These are phyloP conservation scores for Mormyrus hasselquistii DNA, from an alignment of 2,797 vertebrate species.

Conservation along the genomic window DNA sequence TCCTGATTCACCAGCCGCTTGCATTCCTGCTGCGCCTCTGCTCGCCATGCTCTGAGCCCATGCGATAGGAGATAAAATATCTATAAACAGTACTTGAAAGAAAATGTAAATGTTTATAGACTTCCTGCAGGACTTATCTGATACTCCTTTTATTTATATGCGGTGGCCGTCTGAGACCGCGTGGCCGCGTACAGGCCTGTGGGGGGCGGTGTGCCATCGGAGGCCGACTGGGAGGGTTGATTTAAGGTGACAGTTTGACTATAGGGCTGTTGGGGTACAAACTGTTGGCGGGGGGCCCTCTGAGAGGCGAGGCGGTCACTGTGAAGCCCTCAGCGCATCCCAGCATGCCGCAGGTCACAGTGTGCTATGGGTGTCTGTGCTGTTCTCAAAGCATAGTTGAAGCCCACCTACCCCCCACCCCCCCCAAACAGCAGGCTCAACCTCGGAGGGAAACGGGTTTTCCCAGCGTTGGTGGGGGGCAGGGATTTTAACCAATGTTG, in stretches of 20 bases:
- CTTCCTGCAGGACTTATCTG: conserved; percentile 52
- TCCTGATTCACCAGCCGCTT: conserved; percentile 46
- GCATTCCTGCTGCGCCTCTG: conserved; percentile 37
- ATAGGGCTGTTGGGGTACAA: conserved; percentile 22
- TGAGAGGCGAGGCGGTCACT: conserved; percentile 29
- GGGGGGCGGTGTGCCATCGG: conserved; percentile 31
- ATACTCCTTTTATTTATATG: conserved; percentile 55
- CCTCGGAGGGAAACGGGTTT: not conserved
- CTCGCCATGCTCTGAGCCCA: conserved; percentile 43
- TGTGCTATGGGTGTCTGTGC: not conserved
- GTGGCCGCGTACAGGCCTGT: conserved; percentile 30
- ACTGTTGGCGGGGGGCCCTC: conserved; percentile 40
- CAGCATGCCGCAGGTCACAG: not conserved
- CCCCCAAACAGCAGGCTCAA: not conserved
- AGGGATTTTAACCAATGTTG: not conserved
- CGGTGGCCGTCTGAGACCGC: conserved; percentile 31
- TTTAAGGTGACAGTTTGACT: conserved; percentile 47
- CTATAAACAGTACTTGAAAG: conserved; percentile 57
- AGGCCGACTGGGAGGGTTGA: conserved; percentile 20
- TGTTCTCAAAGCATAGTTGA: not conserved
- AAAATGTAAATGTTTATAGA: conserved; percentile 58
- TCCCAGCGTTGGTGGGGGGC: too few relatives aligned
- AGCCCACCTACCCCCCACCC: not conserved
- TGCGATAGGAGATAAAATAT: conserved; percentile 55
- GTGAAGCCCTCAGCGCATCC: conserved; percentile 17